Base-by-base conservation (phyloP, 2,113 vertebrate genomes). In the Urocolius indicus region DNA sequence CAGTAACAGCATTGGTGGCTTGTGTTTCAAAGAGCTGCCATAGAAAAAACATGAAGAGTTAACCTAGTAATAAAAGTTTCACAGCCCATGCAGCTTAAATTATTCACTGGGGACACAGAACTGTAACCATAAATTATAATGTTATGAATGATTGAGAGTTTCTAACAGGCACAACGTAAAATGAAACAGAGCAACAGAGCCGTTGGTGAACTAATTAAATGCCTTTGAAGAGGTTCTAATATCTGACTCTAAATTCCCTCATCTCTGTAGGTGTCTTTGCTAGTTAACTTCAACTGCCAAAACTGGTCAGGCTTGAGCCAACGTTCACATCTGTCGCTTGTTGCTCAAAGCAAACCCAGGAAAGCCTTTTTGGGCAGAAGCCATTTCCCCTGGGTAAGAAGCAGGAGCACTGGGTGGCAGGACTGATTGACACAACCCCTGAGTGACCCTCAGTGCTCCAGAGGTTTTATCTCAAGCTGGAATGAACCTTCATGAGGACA, bases 1-100 rank as follows among this genome's bases (percentile, higher is more conserved):
- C 63, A 74, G 17, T 72, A 82, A 57, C 45, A 91, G 46, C 77
- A 76, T 67, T 29, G 23, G 52, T 69, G 51, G 58, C 63, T 91
- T 82, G 74, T 3, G 10, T 76, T 95, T 85, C 61, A 85, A 90
- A 91, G 77, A 91, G 29, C 41, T 89, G 72, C 61, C 43, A 43
- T 68, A 84, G 76, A 77, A 89, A 93, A 86, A 55, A 1, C 14
- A 48, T 3, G 5, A 74, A 92, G 81, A 84, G 52, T 85, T 95
- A 94, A 84, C 49, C 68, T 65, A 78, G 68, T 65, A 94, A 93
- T 94, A 82, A 82, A 91, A 92, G 67, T 91, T 95, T 93, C 94
- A 92, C 55, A 85, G 71, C 59, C 74, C 30, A 48, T 58, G 80
- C 81, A 80, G 52, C 75, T 81, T 92, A 87, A 93, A 96, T 94